A percentile compares a stretch with the other conserved stretches of the same genome.
These are phyloP conservation scores for Masticophis lateralis DNA, from an alignment of 2,797 vertebrate species.

Conservation along the genomic window DNA sequence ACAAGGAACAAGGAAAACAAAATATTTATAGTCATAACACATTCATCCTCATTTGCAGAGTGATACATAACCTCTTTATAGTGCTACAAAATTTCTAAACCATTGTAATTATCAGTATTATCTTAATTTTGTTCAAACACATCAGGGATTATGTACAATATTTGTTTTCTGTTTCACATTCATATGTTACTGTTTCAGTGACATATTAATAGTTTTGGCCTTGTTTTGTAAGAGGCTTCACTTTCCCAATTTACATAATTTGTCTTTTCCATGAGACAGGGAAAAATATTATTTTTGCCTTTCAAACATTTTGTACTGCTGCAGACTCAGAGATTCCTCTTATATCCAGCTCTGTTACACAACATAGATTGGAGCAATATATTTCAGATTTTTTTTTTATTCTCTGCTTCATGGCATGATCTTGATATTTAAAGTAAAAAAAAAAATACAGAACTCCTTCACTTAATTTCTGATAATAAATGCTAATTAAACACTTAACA, in stretches of 20 bases:
- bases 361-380: not conserved
- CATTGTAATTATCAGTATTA: slow-evolving; percentile 10
- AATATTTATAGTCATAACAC: slow-evolving; percentile 12
- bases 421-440: not conserved
- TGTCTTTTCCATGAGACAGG: not conserved
- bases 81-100: not conserved
- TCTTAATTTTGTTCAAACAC: slow-evolving; percentile 12
- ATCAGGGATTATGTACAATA: not conserved
- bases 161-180: not conserved
- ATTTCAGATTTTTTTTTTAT: not conserved
- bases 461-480: not conserved
- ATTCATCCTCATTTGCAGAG: not conserved
- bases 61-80: not conserved
- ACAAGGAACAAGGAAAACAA: slow-evolving; percentile 24
- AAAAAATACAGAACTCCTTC: not conserved
- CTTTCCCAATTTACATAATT: not conserved
- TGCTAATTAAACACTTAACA: not conserved
- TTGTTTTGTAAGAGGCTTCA: not conserved
- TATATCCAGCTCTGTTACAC: not conserved
- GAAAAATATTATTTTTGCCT: not conserved
- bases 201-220: not conserved
- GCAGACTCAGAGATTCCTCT: not conserved
- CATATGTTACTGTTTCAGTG: not conserved
- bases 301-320: not conserved
- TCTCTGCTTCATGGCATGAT: not conserved